Evolutionary conservation across 2,113 vertebrate genomes (phyloP).

Genomic region (Enhydra lutris): DNA sequence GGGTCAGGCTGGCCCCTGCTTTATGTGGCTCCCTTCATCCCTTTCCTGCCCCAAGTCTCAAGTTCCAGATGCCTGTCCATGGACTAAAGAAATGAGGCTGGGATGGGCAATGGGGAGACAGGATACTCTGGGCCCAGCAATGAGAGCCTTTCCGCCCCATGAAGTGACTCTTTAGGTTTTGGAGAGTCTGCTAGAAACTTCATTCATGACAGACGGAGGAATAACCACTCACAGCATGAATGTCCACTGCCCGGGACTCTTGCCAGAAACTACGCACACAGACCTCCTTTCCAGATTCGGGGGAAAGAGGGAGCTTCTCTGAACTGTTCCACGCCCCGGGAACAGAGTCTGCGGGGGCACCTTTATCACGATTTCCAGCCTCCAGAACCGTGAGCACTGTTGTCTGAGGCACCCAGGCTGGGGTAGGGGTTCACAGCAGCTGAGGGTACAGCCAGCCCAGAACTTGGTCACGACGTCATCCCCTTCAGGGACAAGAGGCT

Average conservation of each 20-base stretch:
- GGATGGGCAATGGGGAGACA: rapidly evolving
- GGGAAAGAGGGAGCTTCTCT: neutral
- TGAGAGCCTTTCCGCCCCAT: too few relatives aligned
- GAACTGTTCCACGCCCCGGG: neutral
- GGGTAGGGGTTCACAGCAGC: neutral
- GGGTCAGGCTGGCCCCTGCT: rapidly evolving
- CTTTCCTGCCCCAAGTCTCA: neutral
- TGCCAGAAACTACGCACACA: neutral
- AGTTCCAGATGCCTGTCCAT: neutral
- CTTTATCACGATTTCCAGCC: neutral
- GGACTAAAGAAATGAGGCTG: neutral
- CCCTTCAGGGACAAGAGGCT: too few relatives aligned
- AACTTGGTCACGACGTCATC: too few relatives aligned
- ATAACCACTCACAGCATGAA: rapidly evolving
- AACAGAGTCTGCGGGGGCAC: neutral
- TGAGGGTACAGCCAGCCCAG: neutral
- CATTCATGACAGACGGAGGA: neutral
- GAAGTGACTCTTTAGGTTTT: neutral
- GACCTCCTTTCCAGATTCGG: neutral
- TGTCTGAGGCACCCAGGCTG: neutral
- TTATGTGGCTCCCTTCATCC: neutral
- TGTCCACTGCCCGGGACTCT: rapidly evolving
- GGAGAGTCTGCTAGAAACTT: neutral
- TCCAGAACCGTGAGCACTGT: neutral
- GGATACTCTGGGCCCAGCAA: too few relatives aligned